A percentile compares a stretch with the other conserved stretches of the same genome.
phyloP scores from a whole-genome alignment of 2,797 vertebrate species.

The Sphenodon punctatus region DNA sequence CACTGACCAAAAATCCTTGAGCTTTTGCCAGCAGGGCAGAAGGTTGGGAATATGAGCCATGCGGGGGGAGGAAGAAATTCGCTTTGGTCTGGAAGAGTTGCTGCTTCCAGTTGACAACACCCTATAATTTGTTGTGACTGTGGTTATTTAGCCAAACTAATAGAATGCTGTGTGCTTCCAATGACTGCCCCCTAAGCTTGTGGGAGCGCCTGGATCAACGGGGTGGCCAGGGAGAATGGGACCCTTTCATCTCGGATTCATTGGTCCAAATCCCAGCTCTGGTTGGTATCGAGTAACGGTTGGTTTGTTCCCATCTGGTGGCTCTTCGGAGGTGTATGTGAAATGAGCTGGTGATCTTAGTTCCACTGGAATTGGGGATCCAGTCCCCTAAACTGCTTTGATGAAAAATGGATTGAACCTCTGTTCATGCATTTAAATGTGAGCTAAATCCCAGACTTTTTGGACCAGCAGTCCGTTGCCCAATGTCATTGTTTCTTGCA shows the following conservation, averaged over 20 bases:
- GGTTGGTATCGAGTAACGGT: background rate
- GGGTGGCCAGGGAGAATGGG: slow-evolving; percentile 14
- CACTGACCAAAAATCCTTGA: slow-evolving; percentile 53
- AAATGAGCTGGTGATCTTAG: background rate
- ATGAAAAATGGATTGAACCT: too few species aligned
- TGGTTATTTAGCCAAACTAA: slow-evolving; percentile 58
- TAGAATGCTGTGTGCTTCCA: slow-evolving; percentile 46
- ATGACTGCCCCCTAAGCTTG: slow-evolving; percentile 21
- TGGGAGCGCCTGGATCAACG: background rate
- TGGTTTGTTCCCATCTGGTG: background rate
- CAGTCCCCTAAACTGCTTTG: background rate
- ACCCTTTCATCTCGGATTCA: background rate
- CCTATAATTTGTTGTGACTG: slow-evolving; percentile 66
- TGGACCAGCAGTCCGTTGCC: too few species aligned
- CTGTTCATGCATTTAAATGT: too few species aligned
- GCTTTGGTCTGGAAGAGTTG: slow-evolving; percentile 35
- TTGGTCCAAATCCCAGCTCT: slow-evolving; percentile 1
- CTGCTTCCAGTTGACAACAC: slow-evolving; percentile 62
- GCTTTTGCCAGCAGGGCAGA: slow-evolving; percentile 51
- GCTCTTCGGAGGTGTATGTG: background rate
- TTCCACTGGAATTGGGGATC: background rate
- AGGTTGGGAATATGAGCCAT: slow-evolving; percentile 61
- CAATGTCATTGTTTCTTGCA: too few species aligned
- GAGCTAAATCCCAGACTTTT: too few species aligned
- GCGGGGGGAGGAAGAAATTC: slow-evolving; percentile 43